Conservation (phyloP, 2,888 invertebrate species). For the Chaetoderma sp. region DNA sequence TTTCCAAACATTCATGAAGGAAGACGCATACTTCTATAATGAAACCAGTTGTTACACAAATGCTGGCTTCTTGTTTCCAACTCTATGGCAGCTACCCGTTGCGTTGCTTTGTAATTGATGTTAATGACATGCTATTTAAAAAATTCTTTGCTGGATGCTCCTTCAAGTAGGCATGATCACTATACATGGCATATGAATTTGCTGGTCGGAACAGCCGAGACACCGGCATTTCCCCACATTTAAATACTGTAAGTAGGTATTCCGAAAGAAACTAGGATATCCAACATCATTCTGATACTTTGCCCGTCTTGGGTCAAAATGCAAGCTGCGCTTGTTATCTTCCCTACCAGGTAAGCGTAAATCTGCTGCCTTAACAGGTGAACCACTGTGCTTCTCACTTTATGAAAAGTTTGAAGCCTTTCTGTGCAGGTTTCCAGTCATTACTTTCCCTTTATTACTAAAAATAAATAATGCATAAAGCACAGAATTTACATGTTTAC, state of each 20-base stretch:
- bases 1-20: conserved; percentile 32
- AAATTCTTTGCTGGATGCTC: conserved; percentile 23
- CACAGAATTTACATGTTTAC: not conserved
- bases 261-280: conserved; percentile 28
- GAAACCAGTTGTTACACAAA: conserved; percentile 23
- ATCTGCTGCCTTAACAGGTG: too few species aligned
- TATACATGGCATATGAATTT: conserved; percentile 25
- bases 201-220: conserved; percentile 31
- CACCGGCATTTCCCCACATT: conserved; percentile 34
- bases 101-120: conserved; percentile 14
- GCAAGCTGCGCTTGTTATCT: too few species aligned
- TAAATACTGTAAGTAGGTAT: conserved; percentile 24
- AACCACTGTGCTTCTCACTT: not conserved
- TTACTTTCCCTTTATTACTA: not conserved
- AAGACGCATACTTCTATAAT: conserved; percentile 25
- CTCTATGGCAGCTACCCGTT: conserved; percentile 18
- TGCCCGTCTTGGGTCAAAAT: conserved; percentile 35
- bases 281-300: conserved; percentile 13
- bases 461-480: not conserved
- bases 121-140: conserved; percentile 13
- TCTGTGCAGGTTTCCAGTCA: not conserved
- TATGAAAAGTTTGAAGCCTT: not conserved
- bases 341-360: too few species aligned
- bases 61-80: conserved; percentile 24
- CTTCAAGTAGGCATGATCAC: conserved; percentile 35